Conservation (phyloP, 2,888 invertebrate genomes). For the Hipparchia semele region DNA sequence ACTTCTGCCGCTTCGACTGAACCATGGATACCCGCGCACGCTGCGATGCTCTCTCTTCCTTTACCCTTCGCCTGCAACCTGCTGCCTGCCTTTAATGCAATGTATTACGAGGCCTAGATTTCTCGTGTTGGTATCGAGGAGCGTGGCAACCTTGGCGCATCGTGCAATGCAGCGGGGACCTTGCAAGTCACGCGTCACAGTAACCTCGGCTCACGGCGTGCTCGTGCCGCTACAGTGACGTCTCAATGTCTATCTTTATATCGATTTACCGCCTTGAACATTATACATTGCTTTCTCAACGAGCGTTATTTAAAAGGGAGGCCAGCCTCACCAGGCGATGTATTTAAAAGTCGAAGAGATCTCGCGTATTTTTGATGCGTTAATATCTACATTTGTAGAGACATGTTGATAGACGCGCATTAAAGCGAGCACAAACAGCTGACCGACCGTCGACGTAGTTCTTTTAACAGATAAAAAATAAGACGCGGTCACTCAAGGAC, state of each 20-base stretch:
- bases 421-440: slow-evolving; percentile 79
- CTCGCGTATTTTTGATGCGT: slow-evolving; percentile 16
- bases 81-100: slow-evolving; percentile 21
- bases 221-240: slow-evolving; percentile 67
- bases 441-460: slow-evolving; percentile 72
- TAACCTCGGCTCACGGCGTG: slow-evolving; percentile 81
- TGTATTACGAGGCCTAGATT: slow-evolving; percentile 53
- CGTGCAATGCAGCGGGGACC: slow-evolving; percentile 83
- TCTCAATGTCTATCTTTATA: slow-evolving; percentile 46
- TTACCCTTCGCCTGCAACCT: slow-evolving; percentile 43
- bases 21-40: slow-evolving; percentile 38
- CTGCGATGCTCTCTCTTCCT: slow-evolving; percentile 30
- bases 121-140: slow-evolving; percentile 61
- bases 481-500: slow-evolving; percentile 80
- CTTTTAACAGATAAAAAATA: slow-evolving; percentile 76
- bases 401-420: slow-evolving; percentile 73
- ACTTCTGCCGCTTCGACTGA: slow-evolving; percentile 49
- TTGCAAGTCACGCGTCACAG: slow-evolving; percentile 83
- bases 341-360: slow-evolving; percentile 33
- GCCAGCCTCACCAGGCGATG: slow-evolving; percentile 48
- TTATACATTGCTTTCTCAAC: slow-evolving; percentile 58
- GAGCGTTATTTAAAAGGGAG: slow-evolving; percentile 7
- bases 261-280: slow-evolving; percentile 55
- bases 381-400: slow-evolving; percentile 41
- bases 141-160: slow-evolving; percentile 82